phyloP scores from a whole-genome alignment of 2,888 invertebrate species.

The Rhingia rostrata region DNA sequence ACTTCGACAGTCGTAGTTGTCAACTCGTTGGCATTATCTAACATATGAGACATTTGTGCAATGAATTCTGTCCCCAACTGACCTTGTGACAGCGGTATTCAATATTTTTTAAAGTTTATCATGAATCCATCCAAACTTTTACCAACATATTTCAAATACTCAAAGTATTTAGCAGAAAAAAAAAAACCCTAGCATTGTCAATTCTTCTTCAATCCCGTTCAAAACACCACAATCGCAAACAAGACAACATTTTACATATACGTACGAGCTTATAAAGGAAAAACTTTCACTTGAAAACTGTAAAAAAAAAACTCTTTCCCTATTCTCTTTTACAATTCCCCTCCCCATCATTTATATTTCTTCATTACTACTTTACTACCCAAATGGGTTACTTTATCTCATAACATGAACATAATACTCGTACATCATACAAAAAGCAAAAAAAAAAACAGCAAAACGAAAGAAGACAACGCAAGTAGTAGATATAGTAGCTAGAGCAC shows the following conservation, averaged over 20 bases:
- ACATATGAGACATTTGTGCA: not conserved
- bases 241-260: not conserved
- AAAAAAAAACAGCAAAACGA: not conserved
- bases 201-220: slow-evolving; percentile 14
- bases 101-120: too few relatives aligned
- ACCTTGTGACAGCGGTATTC: too few relatives aligned
- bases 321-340: slow-evolving; percentile 33
- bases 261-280: slow-evolving; percentile 19
- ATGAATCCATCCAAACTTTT: too few relatives aligned
- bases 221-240: slow-evolving; percentile 34
- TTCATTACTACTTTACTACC: slow-evolving; percentile 62
- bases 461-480: slow-evolving; percentile 17
- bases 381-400: slow-evolving; percentile 68
- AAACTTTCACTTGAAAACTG: slow-evolving; percentile 60
- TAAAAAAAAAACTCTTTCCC: slow-evolving; percentile 38
- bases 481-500: slow-evolving; percentile 7
- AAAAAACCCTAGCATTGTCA: slow-evolving; percentile 10
- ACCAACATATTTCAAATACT: too few relatives aligned
- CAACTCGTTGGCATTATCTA: too few relatives aligned
- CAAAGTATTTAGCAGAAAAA: too few relatives aligned
- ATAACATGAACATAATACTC: slow-evolving; percentile 59
- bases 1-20: too few relatives aligned
- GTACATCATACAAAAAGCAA: slow-evolving; percentile 22
- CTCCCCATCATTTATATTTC: slow-evolving; percentile 50
- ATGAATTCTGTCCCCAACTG: not conserved